phyloP scores from a whole-genome alignment of 2,888 invertebrate genomes.

The Allophyes oxyacanthae region DNA sequence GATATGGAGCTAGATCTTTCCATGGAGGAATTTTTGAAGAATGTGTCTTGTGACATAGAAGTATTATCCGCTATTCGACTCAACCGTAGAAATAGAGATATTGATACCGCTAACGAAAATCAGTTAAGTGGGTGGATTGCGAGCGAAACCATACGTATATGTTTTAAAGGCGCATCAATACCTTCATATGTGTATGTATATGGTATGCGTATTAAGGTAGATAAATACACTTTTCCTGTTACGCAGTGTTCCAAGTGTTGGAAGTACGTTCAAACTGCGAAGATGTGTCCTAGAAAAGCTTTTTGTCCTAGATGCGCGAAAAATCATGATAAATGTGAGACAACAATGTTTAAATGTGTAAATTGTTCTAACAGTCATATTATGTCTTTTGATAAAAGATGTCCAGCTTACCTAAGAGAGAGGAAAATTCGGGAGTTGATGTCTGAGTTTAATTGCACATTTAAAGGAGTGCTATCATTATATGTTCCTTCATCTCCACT shows the following conservation, averaged over 20 bases:
- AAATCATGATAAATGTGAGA: not conserved
- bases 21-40: not conserved
- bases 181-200: not conserved
- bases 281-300: not conserved
- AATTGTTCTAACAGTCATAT: not conserved
- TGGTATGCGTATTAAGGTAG: not conserved
- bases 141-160: not conserved
- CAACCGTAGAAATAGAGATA: not conserved
- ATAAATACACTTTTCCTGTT: not conserved
- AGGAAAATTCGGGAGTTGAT: not conserved
- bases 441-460: not conserved
- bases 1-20: constrained; percentile 1
- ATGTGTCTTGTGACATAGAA: not conserved
- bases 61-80: not conserved
- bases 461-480: not conserved
- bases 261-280: not conserved
- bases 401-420: not conserved
- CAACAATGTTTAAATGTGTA: not conserved
- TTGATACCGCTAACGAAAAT: not conserved
- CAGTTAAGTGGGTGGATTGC: not conserved
- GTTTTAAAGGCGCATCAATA: not conserved
- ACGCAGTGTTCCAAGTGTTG: not conserved
- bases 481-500: not conserved
- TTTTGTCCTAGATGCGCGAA: not conserved
- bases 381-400: not conserved